Conservation (phyloP, 2,888 invertebrate genomes). For the Leuctra nigra region DNA sequence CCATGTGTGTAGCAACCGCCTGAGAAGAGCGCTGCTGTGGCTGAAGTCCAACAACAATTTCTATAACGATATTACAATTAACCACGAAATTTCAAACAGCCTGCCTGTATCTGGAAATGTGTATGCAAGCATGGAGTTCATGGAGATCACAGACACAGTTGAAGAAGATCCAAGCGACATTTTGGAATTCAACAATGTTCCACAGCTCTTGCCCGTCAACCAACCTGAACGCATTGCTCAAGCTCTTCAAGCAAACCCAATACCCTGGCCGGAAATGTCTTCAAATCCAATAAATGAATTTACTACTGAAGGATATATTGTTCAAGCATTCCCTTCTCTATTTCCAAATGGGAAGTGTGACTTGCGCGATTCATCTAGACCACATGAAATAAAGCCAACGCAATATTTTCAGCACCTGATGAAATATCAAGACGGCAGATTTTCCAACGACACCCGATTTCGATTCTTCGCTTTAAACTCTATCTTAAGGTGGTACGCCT, state of each 20-base stretch:
- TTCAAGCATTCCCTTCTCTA: conserved; percentile 21
- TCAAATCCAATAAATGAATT: conserved; percentile 16
- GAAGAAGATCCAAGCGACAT: neutral
- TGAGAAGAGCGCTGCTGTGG: neutral
- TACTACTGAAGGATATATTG: conserved; percentile 7
- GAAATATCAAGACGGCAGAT: conserved; percentile 7
- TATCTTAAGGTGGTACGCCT: neutral
- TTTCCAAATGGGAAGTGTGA: conserved; percentile 23
- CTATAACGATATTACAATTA: neutral
- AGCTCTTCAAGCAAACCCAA: neutral
- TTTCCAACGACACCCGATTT: conserved; percentile 1
- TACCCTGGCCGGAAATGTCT: neutral
- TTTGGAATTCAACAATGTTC: neutral
- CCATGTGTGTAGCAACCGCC: neutral
- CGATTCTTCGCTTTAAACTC: conserved; percentile 15
- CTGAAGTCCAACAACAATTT: conserved; percentile 6
- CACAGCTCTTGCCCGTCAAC: neutral
- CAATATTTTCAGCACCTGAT: conserved; percentile 1
- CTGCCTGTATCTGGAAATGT: neutral
- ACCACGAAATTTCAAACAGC: neutral
- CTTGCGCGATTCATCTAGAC: neutral
- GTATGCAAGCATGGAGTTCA: neutral
- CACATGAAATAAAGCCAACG: neutral
- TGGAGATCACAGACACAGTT: neutral
- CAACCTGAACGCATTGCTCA: neutral